phyloP scores from a whole-genome alignment of 2,888 invertebrate species.

The Pollenia labialis region DNA sequence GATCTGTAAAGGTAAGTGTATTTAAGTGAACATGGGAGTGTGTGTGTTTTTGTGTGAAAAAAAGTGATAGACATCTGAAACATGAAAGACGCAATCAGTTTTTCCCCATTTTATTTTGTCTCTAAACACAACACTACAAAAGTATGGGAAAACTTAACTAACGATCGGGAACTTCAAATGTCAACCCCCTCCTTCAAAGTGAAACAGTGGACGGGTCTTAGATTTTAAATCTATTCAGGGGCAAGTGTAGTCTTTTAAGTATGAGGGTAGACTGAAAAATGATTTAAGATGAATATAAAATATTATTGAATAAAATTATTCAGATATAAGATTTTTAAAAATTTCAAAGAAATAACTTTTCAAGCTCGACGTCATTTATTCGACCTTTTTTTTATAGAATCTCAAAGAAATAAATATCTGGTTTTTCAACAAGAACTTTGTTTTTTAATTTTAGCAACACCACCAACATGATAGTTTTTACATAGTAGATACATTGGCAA shows the following conservation, averaged over 20 bases:
- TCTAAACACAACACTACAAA: constrained; percentile 37
- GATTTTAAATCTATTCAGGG: constrained; percentile 1
- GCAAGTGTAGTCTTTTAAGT: constrained; percentile 61
- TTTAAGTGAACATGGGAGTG: constrained; percentile 36
- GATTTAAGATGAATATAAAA: background rate
- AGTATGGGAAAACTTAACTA: constrained; percentile 55
- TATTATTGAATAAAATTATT: no score
- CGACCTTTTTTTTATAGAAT: no score
- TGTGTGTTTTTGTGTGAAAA: constrained; percentile 68
- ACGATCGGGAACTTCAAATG: constrained; percentile 57
- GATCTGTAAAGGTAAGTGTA: constrained; percentile 19
- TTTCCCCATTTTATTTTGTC: constrained; percentile 22
- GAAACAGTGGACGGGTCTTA: constrained; percentile 2
- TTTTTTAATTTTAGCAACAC: no score
- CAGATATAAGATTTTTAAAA: no score
- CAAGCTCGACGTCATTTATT: no score
- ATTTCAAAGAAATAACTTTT: no score
- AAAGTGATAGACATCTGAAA: constrained; percentile 68
- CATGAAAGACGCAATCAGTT: constrained; percentile 67
- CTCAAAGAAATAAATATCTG: no score
- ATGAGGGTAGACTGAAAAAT: background rate
- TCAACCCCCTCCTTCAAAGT: constrained; percentile 28
- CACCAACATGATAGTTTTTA: no score
- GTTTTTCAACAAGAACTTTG: no score
- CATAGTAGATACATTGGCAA: no score